Conservation (phyloP, 2,113 vertebrate species). For the Strigops habroptila region DNA sequence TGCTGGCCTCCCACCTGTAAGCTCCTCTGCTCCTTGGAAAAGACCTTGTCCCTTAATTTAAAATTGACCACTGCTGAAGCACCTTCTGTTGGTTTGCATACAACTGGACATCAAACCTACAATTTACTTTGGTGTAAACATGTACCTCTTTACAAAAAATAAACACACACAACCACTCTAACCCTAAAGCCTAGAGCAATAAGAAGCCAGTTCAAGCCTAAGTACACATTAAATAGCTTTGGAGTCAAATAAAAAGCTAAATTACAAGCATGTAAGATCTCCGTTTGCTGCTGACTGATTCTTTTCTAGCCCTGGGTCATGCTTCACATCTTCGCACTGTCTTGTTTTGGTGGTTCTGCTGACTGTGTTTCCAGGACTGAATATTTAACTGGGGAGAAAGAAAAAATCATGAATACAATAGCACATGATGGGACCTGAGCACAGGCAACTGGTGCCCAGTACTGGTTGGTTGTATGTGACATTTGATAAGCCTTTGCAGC, state of each 20-base stretch:
- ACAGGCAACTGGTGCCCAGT: neutral
- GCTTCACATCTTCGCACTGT: conserved; percentile 53
- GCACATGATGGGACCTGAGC: neutral
- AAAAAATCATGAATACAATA: neutral
- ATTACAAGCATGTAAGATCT: conserved; percentile 46
- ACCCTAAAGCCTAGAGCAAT: conserved; percentile 19
- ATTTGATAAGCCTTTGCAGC: neutral
- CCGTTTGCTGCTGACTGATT: neutral
- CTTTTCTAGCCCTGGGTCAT: neutral
- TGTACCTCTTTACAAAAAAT: conserved; percentile 29
- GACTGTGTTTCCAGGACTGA: conserved; percentile 78
- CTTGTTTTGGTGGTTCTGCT: conserved; percentile 75
- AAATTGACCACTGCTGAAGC: neutral
- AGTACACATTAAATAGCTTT: conserved; percentile 44
- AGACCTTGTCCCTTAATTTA: neutral
- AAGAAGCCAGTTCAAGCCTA: conserved; percentile 55
- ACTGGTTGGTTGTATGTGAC: neutral
- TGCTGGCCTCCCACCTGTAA: neutral
- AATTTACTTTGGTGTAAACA: conserved; percentile 38
- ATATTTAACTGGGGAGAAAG: conserved; percentile 75
- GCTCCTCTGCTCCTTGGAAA: neutral
- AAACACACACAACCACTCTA: neutral
- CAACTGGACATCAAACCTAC: neutral
- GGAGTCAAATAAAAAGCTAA: conserved; percentile 49
- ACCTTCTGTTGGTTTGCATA: neutral